These are phyloP conservation scores for Lagocephalus sceleratus DNA, from an alignment of 2,797 vertebrate genomes.

Conservation along the genomic window DNA sequence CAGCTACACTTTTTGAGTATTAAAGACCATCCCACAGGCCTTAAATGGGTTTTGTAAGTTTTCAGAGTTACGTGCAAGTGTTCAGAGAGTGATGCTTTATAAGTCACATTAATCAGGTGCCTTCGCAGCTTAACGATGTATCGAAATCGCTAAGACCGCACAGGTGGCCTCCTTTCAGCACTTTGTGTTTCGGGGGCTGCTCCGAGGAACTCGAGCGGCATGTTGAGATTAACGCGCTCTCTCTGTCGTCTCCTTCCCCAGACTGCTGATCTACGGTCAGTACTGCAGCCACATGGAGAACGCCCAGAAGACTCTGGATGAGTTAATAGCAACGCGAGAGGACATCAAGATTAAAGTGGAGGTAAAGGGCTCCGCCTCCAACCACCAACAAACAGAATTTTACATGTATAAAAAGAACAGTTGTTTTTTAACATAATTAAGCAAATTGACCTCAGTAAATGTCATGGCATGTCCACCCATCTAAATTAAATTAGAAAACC, in stretches of 20 bases:
- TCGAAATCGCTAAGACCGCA: too few species aligned
- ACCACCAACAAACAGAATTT: too few species aligned
- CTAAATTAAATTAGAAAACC: constrained; percentile 11
- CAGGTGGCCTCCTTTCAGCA: too few species aligned
- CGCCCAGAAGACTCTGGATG: constrained; percentile 91
- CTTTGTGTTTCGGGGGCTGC: neutral
- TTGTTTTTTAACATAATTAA: neutral
- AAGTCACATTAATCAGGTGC: neutral
- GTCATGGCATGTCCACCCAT: neutral
- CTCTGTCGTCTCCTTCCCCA: constrained; percentile 41
- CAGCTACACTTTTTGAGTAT: neutral
- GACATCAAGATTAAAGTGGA: constrained; percentile 92
- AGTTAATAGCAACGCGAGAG: constrained; percentile 86
- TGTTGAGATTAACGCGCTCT: constrained; percentile 10
- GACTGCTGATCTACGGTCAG: constrained; percentile 95
- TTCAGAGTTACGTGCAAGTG: neutral
- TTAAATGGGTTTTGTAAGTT: constrained; percentile 8
- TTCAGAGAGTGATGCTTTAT: neutral
- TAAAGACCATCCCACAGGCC: neutral
- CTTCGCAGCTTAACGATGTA: too few species aligned
- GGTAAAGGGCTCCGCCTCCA: constrained; percentile 71
- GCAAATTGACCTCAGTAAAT: neutral
- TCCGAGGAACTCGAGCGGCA: neutral
- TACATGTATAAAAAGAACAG: too few species aligned
- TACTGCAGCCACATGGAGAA: constrained; percentile 98